Conservation (phyloP, 30 jellyfish, hydroid and myxozoan genomes). For the Pseudorhiza aurosa region DNA sequence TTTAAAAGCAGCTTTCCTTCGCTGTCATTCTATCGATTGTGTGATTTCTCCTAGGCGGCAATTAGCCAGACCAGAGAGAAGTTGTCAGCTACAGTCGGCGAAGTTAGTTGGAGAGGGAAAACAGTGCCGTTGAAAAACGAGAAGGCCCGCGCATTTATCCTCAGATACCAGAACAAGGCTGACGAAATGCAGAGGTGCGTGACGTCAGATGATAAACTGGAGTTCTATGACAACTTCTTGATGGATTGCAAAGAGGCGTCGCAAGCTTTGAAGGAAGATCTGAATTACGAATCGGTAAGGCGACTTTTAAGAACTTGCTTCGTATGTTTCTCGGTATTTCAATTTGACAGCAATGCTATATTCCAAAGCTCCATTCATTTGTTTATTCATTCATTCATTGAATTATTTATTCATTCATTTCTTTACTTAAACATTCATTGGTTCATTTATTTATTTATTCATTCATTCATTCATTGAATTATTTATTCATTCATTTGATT, state of each 20-base stretch:
- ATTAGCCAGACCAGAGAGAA: slow-evolving; percentile 89
- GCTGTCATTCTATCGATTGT: no score
- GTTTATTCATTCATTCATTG: no score
- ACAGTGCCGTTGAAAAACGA: slow-evolving; percentile 88
- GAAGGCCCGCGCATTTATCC: slow-evolving; percentile 77
- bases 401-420: no score
- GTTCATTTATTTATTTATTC: no score
- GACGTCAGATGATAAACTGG: slow-evolving; percentile 79
- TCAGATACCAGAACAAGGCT: slow-evolving; percentile 68
- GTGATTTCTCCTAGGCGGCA: slow-evolving; percentile 88
- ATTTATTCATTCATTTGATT: no score
- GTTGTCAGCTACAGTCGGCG: slow-evolving; percentile 85
- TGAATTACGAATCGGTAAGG: slow-evolving; percentile 78
- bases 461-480: no score
- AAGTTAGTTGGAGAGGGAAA: slow-evolving; percentile 83
- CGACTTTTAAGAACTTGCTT: no score
- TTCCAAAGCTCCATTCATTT: no score
- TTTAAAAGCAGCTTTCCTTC: no score
- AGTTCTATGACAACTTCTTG: slow-evolving; percentile 69
- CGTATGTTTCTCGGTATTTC: not conserved
- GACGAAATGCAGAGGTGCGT: slow-evolving; percentile 67
- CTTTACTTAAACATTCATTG: no score
- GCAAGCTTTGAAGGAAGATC: slow-evolving; percentile 86
- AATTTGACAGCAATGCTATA: not conserved
- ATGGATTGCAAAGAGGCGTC: slow-evolving; percentile 95